Evolutionary conservation across 2,888 invertebrate species (phyloP).

Genomic region (Pseudococcus viburni): DNA sequence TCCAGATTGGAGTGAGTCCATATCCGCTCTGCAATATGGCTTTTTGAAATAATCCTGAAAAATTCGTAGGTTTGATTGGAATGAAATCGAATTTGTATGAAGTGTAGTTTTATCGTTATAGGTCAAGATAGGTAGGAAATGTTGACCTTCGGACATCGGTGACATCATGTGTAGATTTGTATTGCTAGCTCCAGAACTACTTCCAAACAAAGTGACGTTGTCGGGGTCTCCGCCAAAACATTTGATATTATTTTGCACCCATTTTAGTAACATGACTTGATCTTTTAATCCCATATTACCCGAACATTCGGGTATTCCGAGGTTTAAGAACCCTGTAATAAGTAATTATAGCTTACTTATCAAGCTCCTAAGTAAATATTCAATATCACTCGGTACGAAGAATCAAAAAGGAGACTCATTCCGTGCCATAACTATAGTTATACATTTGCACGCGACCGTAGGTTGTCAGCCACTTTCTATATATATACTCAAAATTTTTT

Average conservation of each 20-base stretch:
- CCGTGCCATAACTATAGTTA: too few species aligned
- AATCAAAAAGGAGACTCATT: too few species aligned
- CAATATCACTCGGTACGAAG: too few species aligned
- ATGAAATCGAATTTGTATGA: background rate
- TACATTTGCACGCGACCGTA: too few species aligned
- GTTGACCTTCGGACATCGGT: constrained; percentile 12
- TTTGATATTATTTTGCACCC: constrained; percentile 42
- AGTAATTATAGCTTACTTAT: too few species aligned
- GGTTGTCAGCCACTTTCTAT: too few species aligned
- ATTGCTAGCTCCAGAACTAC: constrained; percentile 30
- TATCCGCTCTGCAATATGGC: constrained; percentile 31
- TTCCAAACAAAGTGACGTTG: constrained; percentile 39
- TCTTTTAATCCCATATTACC: constrained; percentile 56
- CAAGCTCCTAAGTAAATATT: too few species aligned
- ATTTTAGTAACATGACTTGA: background rate
- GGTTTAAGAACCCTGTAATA: constrained; percentile 21
- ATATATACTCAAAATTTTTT: too few species aligned
- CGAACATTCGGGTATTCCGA: constrained; percentile 26
- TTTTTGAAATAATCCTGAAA: constrained; percentile 54
- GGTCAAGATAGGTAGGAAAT: background rate
- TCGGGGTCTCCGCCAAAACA: constrained; percentile 40
- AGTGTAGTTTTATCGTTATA: background rate
- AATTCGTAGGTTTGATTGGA: background rate
- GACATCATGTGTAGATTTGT: constrained; percentile 38
- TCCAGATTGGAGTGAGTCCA: constrained; percentile 6